Evolutionary conservation across 2,113 vertebrate species (phyloP), one percentile per base, ranked within the genome.

Genomic region (Plectropomus leopardus): DNA sequence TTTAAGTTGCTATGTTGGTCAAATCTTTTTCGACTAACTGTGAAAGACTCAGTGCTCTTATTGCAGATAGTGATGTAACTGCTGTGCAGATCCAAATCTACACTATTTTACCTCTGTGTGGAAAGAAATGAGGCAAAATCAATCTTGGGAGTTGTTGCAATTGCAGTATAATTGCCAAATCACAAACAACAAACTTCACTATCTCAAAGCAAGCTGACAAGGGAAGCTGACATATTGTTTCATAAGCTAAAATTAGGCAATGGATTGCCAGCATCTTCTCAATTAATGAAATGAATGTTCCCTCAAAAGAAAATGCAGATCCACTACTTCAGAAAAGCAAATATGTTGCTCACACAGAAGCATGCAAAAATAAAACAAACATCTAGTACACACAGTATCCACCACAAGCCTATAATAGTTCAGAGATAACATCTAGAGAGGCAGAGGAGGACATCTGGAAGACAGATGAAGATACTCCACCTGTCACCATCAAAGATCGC

Each of bases 401-500:
- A 54, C n/a, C 44, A 40, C 76, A 32, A 28, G 44, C 58, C 48
- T 69, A 58, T 72, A 76, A 74, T 64, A 84, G 72, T 72, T 54
- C 42, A 28, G 16, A 72, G 78, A 87, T 68, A 82, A 77, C 68
- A 74, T 83, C 82, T 64, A 59, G 54, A 53, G 61, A 86, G 79
- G 66, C 73, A 69, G 55, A 84, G 47, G 68, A 78, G 73, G 71
- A 77, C 74, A 84, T 80, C 63, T 64, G 57, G 70, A 88, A 84
- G 82, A 83, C 81, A 81, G 86, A 87, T 78, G 82, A 88, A 89
- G 60, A 89, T 72, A 68, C 50, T 83, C 73, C 51, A 82, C 45
- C 74, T 82, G 83, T 87, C 92, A 85, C 76, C 66, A 87, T 90
- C 84, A 88, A 88, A 89, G 83, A 84, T 75, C 50, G 1, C 60